Base-by-base conservation (phyloP, 2,113 vertebrate species). In the Dipodomys ordii region DNA sequence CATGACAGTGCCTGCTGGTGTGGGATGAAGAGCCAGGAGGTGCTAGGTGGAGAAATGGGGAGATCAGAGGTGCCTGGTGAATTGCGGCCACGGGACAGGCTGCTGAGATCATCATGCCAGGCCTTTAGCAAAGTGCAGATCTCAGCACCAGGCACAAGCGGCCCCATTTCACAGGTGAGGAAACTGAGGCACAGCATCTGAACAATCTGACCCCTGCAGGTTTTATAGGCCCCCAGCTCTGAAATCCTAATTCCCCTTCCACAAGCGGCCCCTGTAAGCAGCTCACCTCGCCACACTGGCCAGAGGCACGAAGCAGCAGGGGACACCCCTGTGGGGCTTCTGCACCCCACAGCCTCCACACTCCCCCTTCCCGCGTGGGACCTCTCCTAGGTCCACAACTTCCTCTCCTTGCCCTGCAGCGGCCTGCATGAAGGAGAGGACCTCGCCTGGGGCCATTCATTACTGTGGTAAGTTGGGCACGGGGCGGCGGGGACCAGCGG, bases 401-500 rank as follows among this genome's bases (percentile, higher is more conserved):
- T 65, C 39, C 49, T 73, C 74, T 86, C 49, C 32, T 93, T 97
- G 93, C 74, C 94, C 97, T 96, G 13, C 98, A 99, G 99, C 99
- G 15, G 99, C 99, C 92, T 99, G 99, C 99, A 99, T 99, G 99
- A 99, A 99, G 92, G 99, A 99, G 92, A 98, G 98, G 93, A 98
- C 98, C 13, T 97, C 98, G 1, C 97, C 98, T 0, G 99, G 98
- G 84, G 98, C 99, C 0, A 94, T 96, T 62, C 98, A 98, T 94
- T 98, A 97, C 84, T 98, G 98, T 0, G 98, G 99, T 99, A 97
- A 98, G 98, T 91, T 30, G 6, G 49, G 72, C 35, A 13, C 44
- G 39, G 68, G n/a, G 27, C 28, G 0, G 68, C 74, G 35, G 30
- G 67, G 35, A 11, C 7, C 2, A 0, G 35, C 39, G 39, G 39